Evolutionary conservation across 2,888 invertebrate species (phyloP).

Genomic region (Drosophila ezoana): DNA sequence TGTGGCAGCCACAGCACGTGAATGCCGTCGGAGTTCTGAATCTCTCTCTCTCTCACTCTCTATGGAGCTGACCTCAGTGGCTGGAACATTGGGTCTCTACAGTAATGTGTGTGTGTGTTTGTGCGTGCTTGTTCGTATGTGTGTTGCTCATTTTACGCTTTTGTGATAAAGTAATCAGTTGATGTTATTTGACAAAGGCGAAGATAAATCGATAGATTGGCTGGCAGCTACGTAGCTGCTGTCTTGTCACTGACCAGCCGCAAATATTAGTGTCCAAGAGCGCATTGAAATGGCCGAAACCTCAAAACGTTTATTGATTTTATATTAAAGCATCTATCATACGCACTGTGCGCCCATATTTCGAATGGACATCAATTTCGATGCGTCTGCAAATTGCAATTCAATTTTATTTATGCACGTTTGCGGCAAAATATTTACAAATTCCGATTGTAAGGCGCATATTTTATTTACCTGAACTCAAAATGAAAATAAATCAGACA

Average conservation of each 20-base stretch:
- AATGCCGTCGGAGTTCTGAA: slow-evolving; percentile 53
- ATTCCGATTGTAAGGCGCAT: slow-evolving; percentile 29
- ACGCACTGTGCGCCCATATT: slow-evolving; percentile 24
- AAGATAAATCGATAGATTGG: slow-evolving; percentile 69
- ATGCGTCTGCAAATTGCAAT: slow-evolving; percentile 33
- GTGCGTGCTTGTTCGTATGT: slow-evolving; percentile 30
- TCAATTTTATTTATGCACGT: slow-evolving; percentile 43
- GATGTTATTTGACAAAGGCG: slow-evolving; percentile 74
- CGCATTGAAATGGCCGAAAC: slow-evolving; percentile 15
- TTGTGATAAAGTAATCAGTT: slow-evolving; percentile 80
- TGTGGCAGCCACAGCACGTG: slow-evolving; percentile 67
- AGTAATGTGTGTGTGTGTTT: slow-evolving; percentile 11
- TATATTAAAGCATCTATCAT: slow-evolving; percentile 26
- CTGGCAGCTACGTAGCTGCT: slow-evolving; percentile 20
- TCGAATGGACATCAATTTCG: slow-evolving; percentile 1
- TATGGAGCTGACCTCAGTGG: slow-evolving; percentile 9
- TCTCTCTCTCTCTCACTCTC: not conserved
- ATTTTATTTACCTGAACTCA: slow-evolving; percentile 57
- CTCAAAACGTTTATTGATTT: slow-evolving; percentile 66
- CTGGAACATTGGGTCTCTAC: slow-evolving; percentile 1
- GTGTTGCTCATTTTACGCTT: slow-evolving; percentile 71
- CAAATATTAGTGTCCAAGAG: slow-evolving; percentile 34
- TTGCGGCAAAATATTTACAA: slow-evolving; percentile 61
- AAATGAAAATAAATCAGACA: slow-evolving; percentile 52
- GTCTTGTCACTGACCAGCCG: slow-evolving; percentile 63